Evolutionary conservation across 2,888 invertebrate species (phyloP).

Genomic region (Microchrysa polita): DNA sequence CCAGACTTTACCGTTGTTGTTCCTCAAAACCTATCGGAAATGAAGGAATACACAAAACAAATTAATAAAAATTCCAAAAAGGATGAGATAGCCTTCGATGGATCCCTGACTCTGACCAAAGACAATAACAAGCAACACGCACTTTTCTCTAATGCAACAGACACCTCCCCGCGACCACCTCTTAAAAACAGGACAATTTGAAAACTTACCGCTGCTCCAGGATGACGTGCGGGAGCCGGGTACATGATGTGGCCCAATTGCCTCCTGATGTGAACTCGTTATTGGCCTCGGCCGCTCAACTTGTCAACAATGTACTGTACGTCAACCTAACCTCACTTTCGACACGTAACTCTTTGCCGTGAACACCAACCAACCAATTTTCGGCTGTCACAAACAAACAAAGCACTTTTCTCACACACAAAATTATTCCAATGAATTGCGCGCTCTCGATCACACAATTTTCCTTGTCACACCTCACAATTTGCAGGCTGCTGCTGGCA

Average conservation of each 20-base stretch:
- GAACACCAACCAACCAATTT: background rate
- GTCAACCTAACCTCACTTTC: constrained; percentile 46
- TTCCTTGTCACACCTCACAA: background rate
- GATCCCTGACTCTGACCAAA: too few relatives aligned
- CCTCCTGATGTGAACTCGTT: background rate
- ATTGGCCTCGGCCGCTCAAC: background rate
- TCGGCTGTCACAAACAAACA: background rate
- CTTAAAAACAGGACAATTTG: background rate
- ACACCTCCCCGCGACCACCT: background rate
- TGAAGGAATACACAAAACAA: too few relatives aligned
- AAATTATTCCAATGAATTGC: background rate
- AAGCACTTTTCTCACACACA: background rate
- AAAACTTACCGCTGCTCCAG: constrained; percentile 77
- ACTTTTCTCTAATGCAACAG: background rate
- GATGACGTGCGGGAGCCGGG: constrained; percentile 77
- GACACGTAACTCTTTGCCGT: constrained; percentile 21
- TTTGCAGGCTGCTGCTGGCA: too few relatives aligned
- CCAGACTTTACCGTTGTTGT: too few relatives aligned
- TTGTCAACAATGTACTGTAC: background rate
- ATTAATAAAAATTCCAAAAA: too few relatives aligned
- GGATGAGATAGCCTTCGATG: too few relatives aligned
- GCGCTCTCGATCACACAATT: background rate
- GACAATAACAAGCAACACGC: constrained; percentile 36
- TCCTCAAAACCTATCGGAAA: too few relatives aligned
- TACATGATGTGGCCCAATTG: constrained; percentile 67